Evolutionary conservation across 2,888 invertebrate genomes (phyloP), one percentile per base, ranked within the genome.

Genomic region (Noctua pronuba): DNA sequence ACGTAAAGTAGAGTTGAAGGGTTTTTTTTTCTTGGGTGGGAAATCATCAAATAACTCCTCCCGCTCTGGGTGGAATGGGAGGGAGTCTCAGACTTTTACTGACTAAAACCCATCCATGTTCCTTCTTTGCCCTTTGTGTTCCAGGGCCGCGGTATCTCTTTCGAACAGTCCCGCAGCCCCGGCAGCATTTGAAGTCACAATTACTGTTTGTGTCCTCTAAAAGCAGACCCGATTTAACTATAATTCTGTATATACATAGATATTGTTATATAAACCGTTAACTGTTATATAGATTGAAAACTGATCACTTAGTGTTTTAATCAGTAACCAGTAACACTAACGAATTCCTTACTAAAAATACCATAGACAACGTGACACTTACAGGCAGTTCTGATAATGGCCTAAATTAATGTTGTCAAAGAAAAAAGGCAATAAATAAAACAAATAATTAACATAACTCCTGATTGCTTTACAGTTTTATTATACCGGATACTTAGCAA

Each of bases 391-490:
- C 41, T 11, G 0, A 44, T 64, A n/a, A 74, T 5, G 38, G 13
- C 24, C 41, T 28, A 49, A 64, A 64, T 5, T 38, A 38, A 64
- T 18, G 18, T n/a, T n/a, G 16, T 18, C 24, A 49, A 55, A 31
- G 55, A 38, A 73, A 68, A 52, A 67, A 31, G 16, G 52, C 31
- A 70, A 75, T 83, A 78, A 86, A 83, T 83, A 64, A 83, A 71
- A 21, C 55, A 41, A 41, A 49, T 62, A 52, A 86, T 86, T 86
- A 67, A 1, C 84, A 83, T 84, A 84, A 86, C 67, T 83, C 49
- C 79, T 73, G 38, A 52, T 65, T 31, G 24, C 41, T 74, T 44
- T 71, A 35, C 38, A 73, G 70, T 78, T 83, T 83, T 83, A 78
- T 70, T 69, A 75, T 35, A 52, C 79, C 79, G 72, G 84, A 84